phyloP scores from a whole-genome alignment of 1,140 invertebrate species.

The Amyelois transitella region DNA sequence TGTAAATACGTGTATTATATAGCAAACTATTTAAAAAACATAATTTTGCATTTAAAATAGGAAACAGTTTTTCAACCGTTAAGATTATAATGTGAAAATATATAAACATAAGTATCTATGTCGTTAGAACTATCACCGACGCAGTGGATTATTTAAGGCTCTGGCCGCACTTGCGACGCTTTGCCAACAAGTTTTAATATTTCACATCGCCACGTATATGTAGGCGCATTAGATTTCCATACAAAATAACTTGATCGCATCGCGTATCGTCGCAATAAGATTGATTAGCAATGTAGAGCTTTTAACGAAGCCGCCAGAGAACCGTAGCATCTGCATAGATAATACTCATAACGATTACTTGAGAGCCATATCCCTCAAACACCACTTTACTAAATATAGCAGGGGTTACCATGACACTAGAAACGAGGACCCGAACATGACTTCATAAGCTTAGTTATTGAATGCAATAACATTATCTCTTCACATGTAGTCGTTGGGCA shows the following conservation, averaged over 20 bases:
- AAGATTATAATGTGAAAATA: slow-evolving; percentile 41
- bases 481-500: not conserved
- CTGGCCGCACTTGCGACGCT: too few relatives aligned
- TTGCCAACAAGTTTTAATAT: too few relatives aligned
- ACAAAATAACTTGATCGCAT: too few relatives aligned
- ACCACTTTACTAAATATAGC: slow-evolving; percentile 17
- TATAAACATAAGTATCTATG: slow-evolving; percentile 29
- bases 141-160: too few relatives aligned
- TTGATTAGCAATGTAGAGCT: too few relatives aligned
- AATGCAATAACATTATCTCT: not conserved
- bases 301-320: too few relatives aligned
- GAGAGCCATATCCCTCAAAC: slow-evolving; percentile 44
- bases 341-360: slow-evolving; percentile 41
- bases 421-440: not conserved
- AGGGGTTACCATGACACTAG: not conserved
- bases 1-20: slow-evolving; percentile 32
- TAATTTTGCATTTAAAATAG: slow-evolving; percentile 41
- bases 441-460: not conserved
- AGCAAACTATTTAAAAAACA: slow-evolving; percentile 43
- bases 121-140: slow-evolving; percentile 32
- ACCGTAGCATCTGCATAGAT: slow-evolving; percentile 21
- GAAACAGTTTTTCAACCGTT: slow-evolving; percentile 39
- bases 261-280: too few relatives aligned
- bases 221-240: too few relatives aligned
- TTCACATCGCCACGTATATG: too few relatives aligned